Evolutionary conservation across 2,888 invertebrate species (phyloP).

Genomic region (Eilema sororculum): DNA sequence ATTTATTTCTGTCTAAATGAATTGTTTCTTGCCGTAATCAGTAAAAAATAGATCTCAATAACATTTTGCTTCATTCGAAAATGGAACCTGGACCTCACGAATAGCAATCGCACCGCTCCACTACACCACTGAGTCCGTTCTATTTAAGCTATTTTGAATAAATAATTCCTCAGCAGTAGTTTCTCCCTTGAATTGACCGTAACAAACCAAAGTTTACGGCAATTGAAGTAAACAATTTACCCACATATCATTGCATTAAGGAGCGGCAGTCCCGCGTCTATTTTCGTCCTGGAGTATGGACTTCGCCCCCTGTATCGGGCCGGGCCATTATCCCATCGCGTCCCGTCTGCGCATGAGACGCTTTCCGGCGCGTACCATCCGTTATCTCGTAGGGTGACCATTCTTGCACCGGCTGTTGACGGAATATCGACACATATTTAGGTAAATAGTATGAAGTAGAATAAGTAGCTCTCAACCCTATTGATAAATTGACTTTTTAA

Average conservation of each 20-base stretch:
- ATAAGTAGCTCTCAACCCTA: too few relatives aligned
- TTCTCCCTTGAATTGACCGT: neutral
- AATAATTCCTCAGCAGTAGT: neutral
- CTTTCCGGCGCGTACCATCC: constrained; percentile 66
- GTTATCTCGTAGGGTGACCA: constrained; percentile 46
- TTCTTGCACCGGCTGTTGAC: neutral
- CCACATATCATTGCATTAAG: constrained; percentile 41
- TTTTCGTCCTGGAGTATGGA: constrained; percentile 56
- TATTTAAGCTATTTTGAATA: neutral
- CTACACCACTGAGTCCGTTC: too few relatives aligned
- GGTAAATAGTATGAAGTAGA: too few relatives aligned
- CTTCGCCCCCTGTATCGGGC: constrained; percentile 65
- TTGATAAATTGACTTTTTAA: too few relatives aligned
- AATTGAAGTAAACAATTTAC: constrained; percentile 34
- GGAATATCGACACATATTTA: neutral
- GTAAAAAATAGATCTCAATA: neutral
- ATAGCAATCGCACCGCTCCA: too few relatives aligned
- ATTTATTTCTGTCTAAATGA: too few relatives aligned
- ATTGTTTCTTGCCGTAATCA: too few relatives aligned
- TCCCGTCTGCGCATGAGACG: constrained; percentile 61
- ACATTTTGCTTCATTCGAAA: neutral
- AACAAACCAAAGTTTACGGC: neutral
- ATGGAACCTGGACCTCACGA: neutral
- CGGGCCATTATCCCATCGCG: constrained; percentile 69
- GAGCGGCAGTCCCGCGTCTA: constrained; percentile 41